phyloP scores from a whole-genome alignment of 2,113 vertebrate genomes.

The Pedetes capensis region DNA sequence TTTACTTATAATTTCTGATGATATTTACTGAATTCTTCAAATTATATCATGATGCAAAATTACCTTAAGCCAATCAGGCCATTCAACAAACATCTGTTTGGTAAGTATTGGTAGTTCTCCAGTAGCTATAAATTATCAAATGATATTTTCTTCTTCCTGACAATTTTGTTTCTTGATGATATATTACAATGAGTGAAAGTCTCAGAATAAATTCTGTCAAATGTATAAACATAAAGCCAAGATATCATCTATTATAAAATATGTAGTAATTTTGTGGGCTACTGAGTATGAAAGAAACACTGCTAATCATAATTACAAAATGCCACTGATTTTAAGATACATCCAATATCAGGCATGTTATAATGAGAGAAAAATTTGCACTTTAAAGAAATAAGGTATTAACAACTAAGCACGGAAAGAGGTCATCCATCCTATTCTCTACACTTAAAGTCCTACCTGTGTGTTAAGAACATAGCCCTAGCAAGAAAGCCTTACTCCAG shows the following conservation, averaged over 20 bases:
- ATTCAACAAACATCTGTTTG: not conserved
- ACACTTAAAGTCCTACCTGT: not conserved
- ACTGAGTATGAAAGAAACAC: not conserved
- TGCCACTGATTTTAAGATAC: not conserved
- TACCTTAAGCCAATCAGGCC: not conserved
- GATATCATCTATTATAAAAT: not conserved
- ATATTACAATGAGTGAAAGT: not conserved
- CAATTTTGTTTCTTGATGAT: not conserved
- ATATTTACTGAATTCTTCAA: not conserved
- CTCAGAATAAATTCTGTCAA: not conserved
- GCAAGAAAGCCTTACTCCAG: not conserved
- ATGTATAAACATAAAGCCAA: not conserved
- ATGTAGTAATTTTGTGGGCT: not conserved
- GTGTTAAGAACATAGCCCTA: not conserved
- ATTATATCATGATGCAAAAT: not conserved
- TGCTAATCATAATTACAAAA: not conserved
- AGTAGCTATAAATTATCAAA: not conserved
- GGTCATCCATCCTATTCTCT: not conserved
- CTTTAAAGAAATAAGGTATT: constrained; percentile 1
- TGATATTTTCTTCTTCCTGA: not conserved
- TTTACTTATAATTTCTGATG: not conserved
- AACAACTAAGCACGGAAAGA: not conserved
- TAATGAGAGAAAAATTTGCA: not conserved
- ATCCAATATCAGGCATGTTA: not conserved
- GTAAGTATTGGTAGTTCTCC: not conserved